phyloP scores from a whole-genome alignment of 2,888 invertebrate genomes.

The Thalpophila matura region DNA sequence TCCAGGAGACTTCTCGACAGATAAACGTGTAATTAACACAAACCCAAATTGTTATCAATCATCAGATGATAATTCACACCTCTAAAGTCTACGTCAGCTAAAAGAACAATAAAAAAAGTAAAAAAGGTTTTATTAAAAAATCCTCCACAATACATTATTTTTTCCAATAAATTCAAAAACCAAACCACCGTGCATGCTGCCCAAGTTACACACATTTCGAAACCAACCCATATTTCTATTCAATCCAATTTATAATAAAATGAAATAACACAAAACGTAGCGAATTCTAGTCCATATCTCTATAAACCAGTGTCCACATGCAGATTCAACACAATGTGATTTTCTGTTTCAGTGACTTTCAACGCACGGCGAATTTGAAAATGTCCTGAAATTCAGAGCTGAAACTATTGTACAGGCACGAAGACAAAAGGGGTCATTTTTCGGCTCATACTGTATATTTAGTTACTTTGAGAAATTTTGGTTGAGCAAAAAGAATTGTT shows the following conservation, averaged over 20 bases:
- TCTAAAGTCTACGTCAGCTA: no score
- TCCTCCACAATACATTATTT: neutral
- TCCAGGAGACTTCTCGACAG: no score
- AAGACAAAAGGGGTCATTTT: conserved; percentile 61
- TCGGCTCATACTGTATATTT: conserved; percentile 18
- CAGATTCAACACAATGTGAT: conserved; percentile 63
- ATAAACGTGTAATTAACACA: no score
- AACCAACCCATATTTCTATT: conserved; percentile 30
- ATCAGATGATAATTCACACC: neutral
- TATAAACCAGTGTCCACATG: conserved; percentile 53
- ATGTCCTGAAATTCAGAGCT: conserved; percentile 58
- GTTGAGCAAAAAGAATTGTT: neutral
- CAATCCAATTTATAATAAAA: conserved; percentile 28
- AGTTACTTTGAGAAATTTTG: conserved; percentile 28
- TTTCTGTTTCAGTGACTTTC: conserved; percentile 63
- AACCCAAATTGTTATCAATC: no score
- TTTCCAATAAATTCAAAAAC: neutral
- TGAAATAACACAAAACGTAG: conserved; percentile 38
- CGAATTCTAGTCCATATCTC: conserved; percentile 25
- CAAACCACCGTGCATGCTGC: neutral
- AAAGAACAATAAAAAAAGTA: neutral
- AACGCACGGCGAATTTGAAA: conserved; percentile 60
- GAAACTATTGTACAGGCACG: conserved; percentile 34
- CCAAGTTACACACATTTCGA: neutral
- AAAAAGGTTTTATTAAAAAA: neutral